Evolutionary conservation across 2,797 vertebrate genomes (phyloP), one percentile per base, ranked within the genome.

Genomic region (Antennarius maculatus): DNA sequence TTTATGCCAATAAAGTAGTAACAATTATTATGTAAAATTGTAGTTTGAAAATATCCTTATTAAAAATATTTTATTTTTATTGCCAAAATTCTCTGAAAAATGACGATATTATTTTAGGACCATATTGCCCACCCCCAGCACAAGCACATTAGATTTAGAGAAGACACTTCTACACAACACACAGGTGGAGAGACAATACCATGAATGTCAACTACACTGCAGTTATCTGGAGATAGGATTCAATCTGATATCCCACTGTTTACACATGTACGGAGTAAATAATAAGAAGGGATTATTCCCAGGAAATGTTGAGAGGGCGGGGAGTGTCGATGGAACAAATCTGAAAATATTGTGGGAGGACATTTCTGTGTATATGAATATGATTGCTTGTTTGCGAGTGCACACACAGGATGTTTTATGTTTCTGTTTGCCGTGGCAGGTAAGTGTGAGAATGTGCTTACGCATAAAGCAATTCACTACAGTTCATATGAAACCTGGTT

Each of bases 171-270:
- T 49, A 53, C 71, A 28, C 61, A 37, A 57, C 29, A 75, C 75
- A 71, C 60, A 57, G 52, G 53, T 23, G 7, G 54, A 80, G 72
- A 86, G 77, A 74, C 23, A 23, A 79, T 61, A 71, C 68, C 39
- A 65, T 81, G 82, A 86, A 86, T 85, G 79, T 68, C 76, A 85
- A 86, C 89, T 80, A 82, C 75, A 63, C 49, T 8, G 58, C 79
- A 54, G 77, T 79, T 79, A 85, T 83, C 73, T 71, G 68, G 65
- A 81, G 76, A 77, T 76, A 69, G 9, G 55, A 84, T 84, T 84
- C 74, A 72, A 85, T 85, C 83, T 77, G 83, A 88, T 83, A 79
- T 42, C 80, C 77, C n/a, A 23, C 74, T 85, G 82, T 87, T 89
- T 87, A 85, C 71, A 79, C 78, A 74, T 28, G 53, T 71, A 83